A percentile compares a stretch with the other conserved stretches of the same genome.
Conservation (phyloP, 1,140 invertebrate species). For the Homalodisca vitripennis region DNA sequence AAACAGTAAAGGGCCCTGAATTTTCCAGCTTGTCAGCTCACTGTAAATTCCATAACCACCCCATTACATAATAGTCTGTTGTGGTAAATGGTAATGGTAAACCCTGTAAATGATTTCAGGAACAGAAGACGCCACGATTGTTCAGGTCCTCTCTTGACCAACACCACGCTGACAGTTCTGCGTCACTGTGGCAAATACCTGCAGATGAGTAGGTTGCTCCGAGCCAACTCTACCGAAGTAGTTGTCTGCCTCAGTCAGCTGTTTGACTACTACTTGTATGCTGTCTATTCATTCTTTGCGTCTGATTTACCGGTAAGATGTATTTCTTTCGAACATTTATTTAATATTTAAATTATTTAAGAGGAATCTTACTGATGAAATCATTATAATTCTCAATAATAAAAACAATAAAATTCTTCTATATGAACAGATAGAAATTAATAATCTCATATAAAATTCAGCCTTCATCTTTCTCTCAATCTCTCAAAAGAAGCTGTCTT, state of each 20-base stretch:
- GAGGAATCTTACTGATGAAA: background rate
- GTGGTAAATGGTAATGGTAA: no score
- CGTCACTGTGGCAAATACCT: constrained; percentile 90
- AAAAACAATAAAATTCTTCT: no score
- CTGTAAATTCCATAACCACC: no score
- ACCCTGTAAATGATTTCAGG: no score
- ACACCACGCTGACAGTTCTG: constrained; percentile 90
- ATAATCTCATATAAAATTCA: no score
- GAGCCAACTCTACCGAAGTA: constrained; percentile 90
- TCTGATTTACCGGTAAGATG: constrained; percentile 62
- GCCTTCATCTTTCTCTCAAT: no score
- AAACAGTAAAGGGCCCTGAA: no score
- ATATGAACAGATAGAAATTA: no score
- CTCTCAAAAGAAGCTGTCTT: no score
- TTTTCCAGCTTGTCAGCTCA: no score
- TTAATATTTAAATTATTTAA: background rate
- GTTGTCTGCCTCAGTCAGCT: constrained; percentile 88
- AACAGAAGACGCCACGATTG: no score
- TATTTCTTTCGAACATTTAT: background rate
- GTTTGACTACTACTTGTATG: constrained; percentile 93
- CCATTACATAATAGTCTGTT: no score
- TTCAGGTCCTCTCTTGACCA: constrained; percentile 69
- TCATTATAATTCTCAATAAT: background rate
- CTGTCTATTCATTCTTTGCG: constrained; percentile 88
- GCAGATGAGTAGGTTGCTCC: constrained; percentile 89